Conservation (phyloP, 2,888 invertebrate genomes). For the Drosophila flavopinicola region DNA sequence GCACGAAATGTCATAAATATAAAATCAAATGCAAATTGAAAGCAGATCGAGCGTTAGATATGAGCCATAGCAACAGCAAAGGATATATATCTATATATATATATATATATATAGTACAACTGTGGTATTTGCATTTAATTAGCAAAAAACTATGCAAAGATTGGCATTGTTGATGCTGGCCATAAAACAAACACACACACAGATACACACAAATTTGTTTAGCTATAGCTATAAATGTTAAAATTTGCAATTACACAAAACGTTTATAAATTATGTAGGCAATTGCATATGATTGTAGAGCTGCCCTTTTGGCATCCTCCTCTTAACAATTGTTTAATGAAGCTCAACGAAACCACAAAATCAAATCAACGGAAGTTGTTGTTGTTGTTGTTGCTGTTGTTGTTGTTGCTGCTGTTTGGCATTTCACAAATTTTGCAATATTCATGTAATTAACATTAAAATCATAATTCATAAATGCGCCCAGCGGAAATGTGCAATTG, state of each 20-base stretch:
- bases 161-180: constrained; percentile 59
- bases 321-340: constrained; percentile 65
- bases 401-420: constrained; percentile 25
- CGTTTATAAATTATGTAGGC: constrained; percentile 76
- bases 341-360: constrained; percentile 69
- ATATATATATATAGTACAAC: not conserved
- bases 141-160: constrained; percentile 68
- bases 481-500: constrained; percentile 67
- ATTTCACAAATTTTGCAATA: constrained; percentile 46
- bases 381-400: constrained; percentile 18
- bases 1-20: constrained; percentile 75
- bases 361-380: constrained; percentile 75
- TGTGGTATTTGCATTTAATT: constrained; percentile 73
- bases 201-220: constrained; percentile 56
- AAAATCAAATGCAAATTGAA: constrained; percentile 78
- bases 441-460: constrained; percentile 76
- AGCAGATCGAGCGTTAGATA: constrained; percentile 60
- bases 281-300: constrained; percentile 21
- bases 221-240: constrained; percentile 61
- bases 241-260: constrained; percentile 73
- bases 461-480: constrained; percentile 65
- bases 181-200: constrained; percentile 22
- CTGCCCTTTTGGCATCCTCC: not conserved
- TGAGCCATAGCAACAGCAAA: constrained; percentile 11
- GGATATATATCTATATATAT: not conserved